These are phyloP conservation scores for Oxygymnocypris stewartii DNA, from an alignment of 2,113 vertebrate genomes.

Conservation along the genomic window DNA sequence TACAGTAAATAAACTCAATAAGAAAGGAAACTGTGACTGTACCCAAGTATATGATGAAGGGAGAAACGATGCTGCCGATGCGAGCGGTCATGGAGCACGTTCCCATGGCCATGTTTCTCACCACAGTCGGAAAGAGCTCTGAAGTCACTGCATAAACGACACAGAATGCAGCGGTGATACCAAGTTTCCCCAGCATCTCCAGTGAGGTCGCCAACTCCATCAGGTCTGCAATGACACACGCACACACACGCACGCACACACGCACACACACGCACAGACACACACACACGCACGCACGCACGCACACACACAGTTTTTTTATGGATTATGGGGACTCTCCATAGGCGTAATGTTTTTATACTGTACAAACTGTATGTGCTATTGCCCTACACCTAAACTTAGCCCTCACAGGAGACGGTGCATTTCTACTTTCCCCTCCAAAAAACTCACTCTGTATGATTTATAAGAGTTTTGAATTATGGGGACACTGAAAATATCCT, in stretches of 20 bases:
- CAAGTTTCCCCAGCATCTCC: slow-evolving; percentile 89
- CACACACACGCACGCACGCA: no score
- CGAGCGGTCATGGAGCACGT: slow-evolving; percentile 83
- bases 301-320: no score
- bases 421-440: no score
- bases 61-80: slow-evolving; percentile 83
- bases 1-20: not conserved
- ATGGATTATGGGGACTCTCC: no score
- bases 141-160: slow-evolving; percentile 83
- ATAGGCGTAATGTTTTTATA: no score
- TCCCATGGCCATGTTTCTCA: slow-evolving; percentile 87
- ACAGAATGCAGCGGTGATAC: slow-evolving; percentile 83
- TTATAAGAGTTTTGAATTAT: no score
- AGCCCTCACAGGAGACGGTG: no score
- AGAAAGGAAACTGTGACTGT: not conserved
- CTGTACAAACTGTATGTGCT: no score
- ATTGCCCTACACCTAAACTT: no score
- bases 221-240: slow-evolving; percentile 67
- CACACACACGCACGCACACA: not conserved
- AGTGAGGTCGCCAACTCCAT: slow-evolving; percentile 72
- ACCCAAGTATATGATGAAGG: slow-evolving; percentile 90
- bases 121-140: slow-evolving; percentile 86
- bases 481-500: no score
- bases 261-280: no score
- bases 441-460: no score